Percentiles rank a stretch among this genome's conserved stretches.
phyloP scores from a whole-genome alignment of 2,113 vertebrate genomes.

The Pollachius pollachius region DNA sequence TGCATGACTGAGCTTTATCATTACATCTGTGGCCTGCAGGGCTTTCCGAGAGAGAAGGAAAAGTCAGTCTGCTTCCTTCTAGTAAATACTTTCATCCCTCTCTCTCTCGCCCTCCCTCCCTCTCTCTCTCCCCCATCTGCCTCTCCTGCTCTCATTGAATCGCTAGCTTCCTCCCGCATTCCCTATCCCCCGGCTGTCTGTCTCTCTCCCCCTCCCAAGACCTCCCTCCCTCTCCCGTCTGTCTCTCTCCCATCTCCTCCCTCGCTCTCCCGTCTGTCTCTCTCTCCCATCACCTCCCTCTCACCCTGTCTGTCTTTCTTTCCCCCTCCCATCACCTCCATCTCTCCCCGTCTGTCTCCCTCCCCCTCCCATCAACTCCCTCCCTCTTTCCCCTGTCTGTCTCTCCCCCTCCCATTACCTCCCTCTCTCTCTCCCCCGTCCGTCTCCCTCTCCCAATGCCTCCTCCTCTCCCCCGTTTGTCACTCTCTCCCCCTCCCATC shows the following conservation, averaged over 20 bases:
- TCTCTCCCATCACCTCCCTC: too few relatives aligned
- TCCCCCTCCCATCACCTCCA: neutral
- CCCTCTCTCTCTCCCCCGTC: too few relatives aligned
- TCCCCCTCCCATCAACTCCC: too few relatives aligned
- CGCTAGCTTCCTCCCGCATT: constrained; percentile 6
- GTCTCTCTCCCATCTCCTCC: too few relatives aligned
- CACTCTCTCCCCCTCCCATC: neutral
- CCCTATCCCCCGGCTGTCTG: neutral
- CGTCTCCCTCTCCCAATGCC: too few relatives aligned
- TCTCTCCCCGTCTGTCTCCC: too few relatives aligned
- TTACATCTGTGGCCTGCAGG: constrained; percentile 43
- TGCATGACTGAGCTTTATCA: constrained; percentile 36
- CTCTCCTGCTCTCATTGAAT: neutral
- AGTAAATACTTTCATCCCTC: constrained; percentile 40
- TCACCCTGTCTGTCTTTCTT: neutral
- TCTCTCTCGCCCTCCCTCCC: neutral
- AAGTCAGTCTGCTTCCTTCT: constrained; percentile 40
- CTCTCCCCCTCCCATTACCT: too few relatives aligned
- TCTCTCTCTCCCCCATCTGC: neutral
- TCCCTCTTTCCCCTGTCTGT: too few relatives aligned
- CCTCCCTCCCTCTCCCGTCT: too few relatives aligned
- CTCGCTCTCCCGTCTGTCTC: too few relatives aligned
- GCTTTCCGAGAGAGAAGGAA: constrained; percentile 14
- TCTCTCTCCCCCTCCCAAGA: constrained; percentile 6
- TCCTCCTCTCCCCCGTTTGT: too few relatives aligned